A percentile compares a stretch with the other conserved stretches of the same genome.
Conservation (phyloP, 2,797 vertebrate species). For the Anguilla marmorata region DNA sequence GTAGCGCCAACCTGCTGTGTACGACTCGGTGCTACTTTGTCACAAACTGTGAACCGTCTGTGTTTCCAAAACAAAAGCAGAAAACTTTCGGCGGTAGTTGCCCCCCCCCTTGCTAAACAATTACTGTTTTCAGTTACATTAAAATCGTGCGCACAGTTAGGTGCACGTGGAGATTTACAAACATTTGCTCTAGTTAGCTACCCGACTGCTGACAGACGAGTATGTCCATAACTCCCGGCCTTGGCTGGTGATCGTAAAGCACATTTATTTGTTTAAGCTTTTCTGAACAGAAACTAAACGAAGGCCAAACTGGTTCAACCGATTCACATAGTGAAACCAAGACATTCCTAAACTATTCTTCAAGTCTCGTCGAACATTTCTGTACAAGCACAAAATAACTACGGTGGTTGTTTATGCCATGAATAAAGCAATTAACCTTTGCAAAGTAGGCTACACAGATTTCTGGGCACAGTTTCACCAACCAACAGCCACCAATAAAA, state of each 20-base stretch:
- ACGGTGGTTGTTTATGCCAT: not conserved
- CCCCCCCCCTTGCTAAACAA: not conserved
- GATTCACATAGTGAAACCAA: slow-evolving; percentile 1
- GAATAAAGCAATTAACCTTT: not conserved
- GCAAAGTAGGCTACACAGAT: slow-evolving; percentile 18
- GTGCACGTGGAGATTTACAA: not conserved
- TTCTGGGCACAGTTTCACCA: not conserved
- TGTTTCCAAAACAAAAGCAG: slow-evolving; percentile 1
- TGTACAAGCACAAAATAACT: not conserved
- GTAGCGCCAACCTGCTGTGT: not conserved
- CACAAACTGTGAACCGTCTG: not conserved
- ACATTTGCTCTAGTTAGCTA: not conserved
- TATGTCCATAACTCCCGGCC: not conserved
- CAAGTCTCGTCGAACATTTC: not conserved
- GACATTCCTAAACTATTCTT: not conserved
- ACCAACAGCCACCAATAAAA: slow-evolving; percentile 34
- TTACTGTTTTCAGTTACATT: not conserved
- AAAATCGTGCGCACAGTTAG: not conserved
- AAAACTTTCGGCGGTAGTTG: not conserved
- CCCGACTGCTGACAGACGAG: not conserved
- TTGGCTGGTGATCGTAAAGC: not conserved
- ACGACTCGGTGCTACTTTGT: not conserved
- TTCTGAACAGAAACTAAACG: not conserved
- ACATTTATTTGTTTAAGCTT: not conserved
- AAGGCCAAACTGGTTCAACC: not conserved